Conservation (phyloP, 2,113 vertebrate species). For the Anguilla rostrata region DNA sequence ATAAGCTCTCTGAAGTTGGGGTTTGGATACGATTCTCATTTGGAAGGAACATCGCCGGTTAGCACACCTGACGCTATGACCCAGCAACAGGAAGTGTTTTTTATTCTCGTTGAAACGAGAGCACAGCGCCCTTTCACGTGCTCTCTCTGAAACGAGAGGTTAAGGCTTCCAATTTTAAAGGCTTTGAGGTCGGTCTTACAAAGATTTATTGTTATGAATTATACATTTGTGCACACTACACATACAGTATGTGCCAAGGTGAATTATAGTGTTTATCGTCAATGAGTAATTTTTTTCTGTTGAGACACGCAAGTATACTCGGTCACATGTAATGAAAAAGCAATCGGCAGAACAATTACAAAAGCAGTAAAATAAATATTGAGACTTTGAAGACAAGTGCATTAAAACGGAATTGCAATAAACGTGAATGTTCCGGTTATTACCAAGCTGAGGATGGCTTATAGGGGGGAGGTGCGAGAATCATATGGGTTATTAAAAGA, state of each 20-base stretch:
- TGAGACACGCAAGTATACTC: too few relatives aligned
- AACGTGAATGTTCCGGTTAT: background rate
- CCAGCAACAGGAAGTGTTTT: slow-evolving; percentile 36
- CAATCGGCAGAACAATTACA: too few relatives aligned
- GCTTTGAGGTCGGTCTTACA: too few relatives aligned
- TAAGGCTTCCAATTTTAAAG: too few relatives aligned
- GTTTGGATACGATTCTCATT: slow-evolving; percentile 29
- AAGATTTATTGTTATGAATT: too few relatives aligned
- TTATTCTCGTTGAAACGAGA: background rate
- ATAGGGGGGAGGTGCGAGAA: background rate
- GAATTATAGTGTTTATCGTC: too few relatives aligned
- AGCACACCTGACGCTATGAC: slow-evolving; percentile 51
- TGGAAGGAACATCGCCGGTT: slow-evolving; percentile 26
- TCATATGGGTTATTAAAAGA: background rate
- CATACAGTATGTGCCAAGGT: too few relatives aligned
- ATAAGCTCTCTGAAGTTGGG: slow-evolving; percentile 47
- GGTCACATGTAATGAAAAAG: too few relatives aligned
- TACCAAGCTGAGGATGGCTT: background rate
- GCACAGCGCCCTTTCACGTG: background rate
- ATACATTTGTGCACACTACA: too few relatives aligned
- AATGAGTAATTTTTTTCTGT: too few relatives aligned
- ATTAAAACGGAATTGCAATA: background rate
- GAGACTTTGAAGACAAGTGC: background rate
- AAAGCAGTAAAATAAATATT: too few relatives aligned
- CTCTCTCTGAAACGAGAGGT: too few relatives aligned